Evolutionary conservation across 2,888 invertebrate species (phyloP).

Genomic region (Lasioglossum calceatum): DNA sequence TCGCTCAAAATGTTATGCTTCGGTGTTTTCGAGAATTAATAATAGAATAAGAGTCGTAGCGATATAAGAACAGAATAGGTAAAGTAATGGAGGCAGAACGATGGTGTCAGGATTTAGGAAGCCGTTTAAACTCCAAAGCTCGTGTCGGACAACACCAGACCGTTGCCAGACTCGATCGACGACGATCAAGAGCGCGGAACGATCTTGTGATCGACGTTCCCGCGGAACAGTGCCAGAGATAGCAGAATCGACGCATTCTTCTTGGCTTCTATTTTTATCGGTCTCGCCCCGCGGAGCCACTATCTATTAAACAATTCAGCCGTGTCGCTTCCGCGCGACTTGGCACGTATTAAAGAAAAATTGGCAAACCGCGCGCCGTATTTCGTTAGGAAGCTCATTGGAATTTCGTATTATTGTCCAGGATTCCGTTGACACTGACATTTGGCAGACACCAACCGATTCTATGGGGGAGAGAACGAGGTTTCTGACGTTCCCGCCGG

Average conservation of each 20-base stretch:
- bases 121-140: neutral
- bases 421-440: slow-evolving; percentile 59
- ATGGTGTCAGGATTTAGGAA: neutral
- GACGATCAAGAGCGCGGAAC: slow-evolving; percentile 35
- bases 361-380: slow-evolving; percentile 53
- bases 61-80: neutral
- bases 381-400: slow-evolving; percentile 55
- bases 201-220: slow-evolving; percentile 57
- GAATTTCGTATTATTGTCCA: slow-evolving; percentile 48
- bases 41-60: neutral
- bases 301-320: slow-evolving; percentile 50
- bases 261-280: slow-evolving; percentile 62
- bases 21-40: neutral
- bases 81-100: neutral
- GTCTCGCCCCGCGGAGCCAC: slow-evolving; percentile 29
- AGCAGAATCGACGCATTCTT: slow-evolving; percentile 62
- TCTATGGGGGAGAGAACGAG: neutral
- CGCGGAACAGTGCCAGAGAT: slow-evolving; percentile 64
- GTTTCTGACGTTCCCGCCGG: slow-evolving; percentile 21
- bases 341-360: slow-evolving; percentile 66
- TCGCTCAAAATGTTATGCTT: neutral
- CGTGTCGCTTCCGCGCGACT: slow-evolving; percentile 48
- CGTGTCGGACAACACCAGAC: neutral
- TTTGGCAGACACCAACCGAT: slow-evolving; percentile 47
- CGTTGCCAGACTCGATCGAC: slow-evolving; percentile 20